phyloP scores from a whole-genome alignment of 2,113 vertebrate genomes.

The Xenopus laevis region DNA sequence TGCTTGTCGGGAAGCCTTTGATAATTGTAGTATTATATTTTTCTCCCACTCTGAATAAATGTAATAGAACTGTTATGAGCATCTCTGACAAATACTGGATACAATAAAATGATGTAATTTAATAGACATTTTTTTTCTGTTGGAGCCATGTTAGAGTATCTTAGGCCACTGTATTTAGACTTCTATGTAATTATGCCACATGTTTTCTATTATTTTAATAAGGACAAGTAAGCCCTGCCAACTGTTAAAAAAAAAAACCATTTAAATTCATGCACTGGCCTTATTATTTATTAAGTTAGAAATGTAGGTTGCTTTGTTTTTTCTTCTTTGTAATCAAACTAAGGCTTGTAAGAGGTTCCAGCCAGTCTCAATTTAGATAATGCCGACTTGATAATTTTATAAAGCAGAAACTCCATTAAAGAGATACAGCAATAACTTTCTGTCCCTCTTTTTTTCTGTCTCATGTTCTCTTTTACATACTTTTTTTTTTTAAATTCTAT shows the following conservation, averaged over 20 bases:
- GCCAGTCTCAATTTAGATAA: neutral
- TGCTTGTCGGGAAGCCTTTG: slow-evolving; percentile 2
- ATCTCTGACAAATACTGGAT: slow-evolving; percentile 4
- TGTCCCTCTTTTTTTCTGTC: too few species aligned
- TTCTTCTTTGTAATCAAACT: slow-evolving; percentile 2
- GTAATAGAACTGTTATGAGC: neutral
- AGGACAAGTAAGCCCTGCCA: neutral
- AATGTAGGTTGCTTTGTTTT: neutral
- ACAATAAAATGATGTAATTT: neutral
- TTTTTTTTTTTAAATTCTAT: too few species aligned
- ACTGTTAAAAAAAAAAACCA: neutral
- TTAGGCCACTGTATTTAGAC: slow-evolving; percentile 3
- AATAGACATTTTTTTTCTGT: too few species aligned
- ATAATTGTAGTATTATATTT: slow-evolving; percentile 15
- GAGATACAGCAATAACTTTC: too few species aligned
- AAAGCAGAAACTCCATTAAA: too few species aligned
- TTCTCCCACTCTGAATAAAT: neutral
- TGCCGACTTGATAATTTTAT: too few species aligned
- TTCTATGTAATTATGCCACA: neutral
- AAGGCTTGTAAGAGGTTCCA: neutral
- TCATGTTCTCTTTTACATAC: too few species aligned
- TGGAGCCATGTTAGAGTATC: neutral
- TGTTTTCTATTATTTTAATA: slow-evolving; percentile 21
- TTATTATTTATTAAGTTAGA: too few species aligned
- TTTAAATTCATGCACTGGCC: neutral